phyloP scores from a whole-genome alignment of 1,140 invertebrate species.

The Holotrichia oblita region DNA sequence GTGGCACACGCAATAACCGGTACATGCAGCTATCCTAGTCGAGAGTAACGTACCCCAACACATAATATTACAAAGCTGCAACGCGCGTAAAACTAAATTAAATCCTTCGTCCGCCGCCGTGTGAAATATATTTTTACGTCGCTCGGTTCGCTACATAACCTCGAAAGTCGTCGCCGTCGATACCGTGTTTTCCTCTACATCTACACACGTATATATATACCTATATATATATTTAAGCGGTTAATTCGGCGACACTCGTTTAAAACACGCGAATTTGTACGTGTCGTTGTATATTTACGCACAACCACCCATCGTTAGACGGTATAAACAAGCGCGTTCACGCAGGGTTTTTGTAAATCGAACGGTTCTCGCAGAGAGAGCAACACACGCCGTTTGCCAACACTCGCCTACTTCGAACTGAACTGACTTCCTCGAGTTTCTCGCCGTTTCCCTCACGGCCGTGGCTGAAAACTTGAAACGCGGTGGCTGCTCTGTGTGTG shows the following conservation, averaged over 20 bases:
- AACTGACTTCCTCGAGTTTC: slow-evolving; percentile 33
- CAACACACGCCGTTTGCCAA: slow-evolving; percentile 7
- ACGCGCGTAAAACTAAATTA: slow-evolving; percentile 55
- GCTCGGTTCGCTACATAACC: slow-evolving; percentile 27
- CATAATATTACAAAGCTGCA: slow-evolving; percentile 47
- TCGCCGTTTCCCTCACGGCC: slow-evolving; percentile 28
- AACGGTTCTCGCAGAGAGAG: slow-evolving; percentile 15
- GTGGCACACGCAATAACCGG: slow-evolving; percentile 42
- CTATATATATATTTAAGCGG: not conserved
- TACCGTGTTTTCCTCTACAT: too few species aligned
- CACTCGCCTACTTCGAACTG: slow-evolving; percentile 32
- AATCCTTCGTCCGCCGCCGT: slow-evolving; percentile 46
- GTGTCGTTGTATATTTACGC: not conserved
- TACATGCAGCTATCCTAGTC: not conserved
- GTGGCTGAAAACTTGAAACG: slow-evolving; percentile 32
- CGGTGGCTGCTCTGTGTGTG: not conserved
- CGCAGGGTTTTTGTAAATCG: not conserved
- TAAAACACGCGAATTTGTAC: not conserved
- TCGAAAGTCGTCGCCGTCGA: slow-evolving; percentile 4
- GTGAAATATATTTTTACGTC: slow-evolving; percentile 28
- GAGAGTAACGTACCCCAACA: slow-evolving; percentile 52
- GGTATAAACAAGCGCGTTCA: slow-evolving; percentile 22
- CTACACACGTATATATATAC: not conserved
- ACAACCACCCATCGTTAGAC: not conserved
- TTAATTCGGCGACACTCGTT: not conserved